Conservation (phyloP, 2,888 invertebrate genomes). For the Leucoptera coffeella region DNA sequence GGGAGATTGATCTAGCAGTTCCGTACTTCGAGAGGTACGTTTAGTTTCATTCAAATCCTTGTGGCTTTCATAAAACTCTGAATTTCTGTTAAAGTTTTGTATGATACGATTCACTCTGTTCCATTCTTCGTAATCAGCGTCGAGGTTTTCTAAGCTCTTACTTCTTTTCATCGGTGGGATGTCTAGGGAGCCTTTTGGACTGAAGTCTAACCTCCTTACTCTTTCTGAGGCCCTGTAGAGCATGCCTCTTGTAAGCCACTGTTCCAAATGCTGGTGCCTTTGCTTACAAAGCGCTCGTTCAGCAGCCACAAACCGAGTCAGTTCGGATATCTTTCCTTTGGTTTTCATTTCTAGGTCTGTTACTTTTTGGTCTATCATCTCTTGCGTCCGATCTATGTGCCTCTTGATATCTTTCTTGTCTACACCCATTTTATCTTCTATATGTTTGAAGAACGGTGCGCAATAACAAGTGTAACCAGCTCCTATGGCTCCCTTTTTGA, state of each 20-base stretch:
- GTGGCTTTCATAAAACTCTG: slow-evolving; percentile 26
- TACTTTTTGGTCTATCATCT: slow-evolving; percentile 73
- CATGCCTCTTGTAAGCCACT: slow-evolving; percentile 61
- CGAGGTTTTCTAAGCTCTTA: slow-evolving; percentile 65
- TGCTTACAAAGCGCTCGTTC: slow-evolving; percentile 59
- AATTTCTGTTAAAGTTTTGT: slow-evolving; percentile 28
- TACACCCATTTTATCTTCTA: slow-evolving; percentile 76
- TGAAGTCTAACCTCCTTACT: slow-evolving; percentile 33
- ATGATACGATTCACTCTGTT: slow-evolving; percentile 29
- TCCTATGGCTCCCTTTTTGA: slow-evolving; percentile 92
- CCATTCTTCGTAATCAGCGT: slow-evolving; percentile 40
- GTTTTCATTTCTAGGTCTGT: slow-evolving; percentile 71
- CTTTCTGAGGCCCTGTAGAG: slow-evolving; percentile 53
- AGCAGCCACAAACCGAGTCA: slow-evolving; percentile 60
- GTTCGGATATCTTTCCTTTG: slow-evolving; percentile 63
- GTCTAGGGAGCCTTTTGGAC: slow-evolving; percentile 46
- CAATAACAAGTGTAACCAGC: slow-evolving; percentile 91
- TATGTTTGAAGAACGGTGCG: slow-evolving; percentile 82
- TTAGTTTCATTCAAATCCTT: slow-evolving; percentile 26
- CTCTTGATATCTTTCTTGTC: slow-evolving; percentile 75
- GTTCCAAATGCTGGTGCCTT: slow-evolving; percentile 61
- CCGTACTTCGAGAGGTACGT: slow-evolving; percentile 46
- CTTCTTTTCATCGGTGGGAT: slow-evolving; percentile 59
- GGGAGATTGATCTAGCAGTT: slow-evolving; percentile 20
- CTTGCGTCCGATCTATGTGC: slow-evolving; percentile 73